phyloP scores from a whole-genome alignment of 1,140 invertebrate genomes.

The Sycophaga agraensis region DNA sequence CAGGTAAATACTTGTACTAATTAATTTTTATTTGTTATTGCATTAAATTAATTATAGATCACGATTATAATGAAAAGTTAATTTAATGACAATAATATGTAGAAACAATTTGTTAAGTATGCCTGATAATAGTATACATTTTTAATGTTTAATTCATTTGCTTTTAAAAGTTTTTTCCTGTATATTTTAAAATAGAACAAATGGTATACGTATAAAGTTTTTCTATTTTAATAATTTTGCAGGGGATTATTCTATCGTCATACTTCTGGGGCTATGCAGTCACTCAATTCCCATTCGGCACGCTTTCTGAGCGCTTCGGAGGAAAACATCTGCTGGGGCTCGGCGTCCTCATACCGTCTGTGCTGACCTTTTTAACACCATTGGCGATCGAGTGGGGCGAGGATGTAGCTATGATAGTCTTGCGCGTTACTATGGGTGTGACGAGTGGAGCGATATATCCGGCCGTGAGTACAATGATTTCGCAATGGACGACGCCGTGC shows the following conservation, averaged over 20 bases:
- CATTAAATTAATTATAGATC: too few relatives aligned
- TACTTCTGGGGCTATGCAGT: constrained; percentile 65
- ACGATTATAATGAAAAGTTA: too few relatives aligned
- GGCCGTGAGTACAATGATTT: constrained; percentile 56
- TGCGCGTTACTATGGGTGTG: constrained; percentile 55
- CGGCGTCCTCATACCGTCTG: constrained; percentile 51
- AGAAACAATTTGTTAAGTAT: too few relatives aligned
- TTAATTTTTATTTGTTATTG: too few relatives aligned
- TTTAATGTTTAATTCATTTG: too few relatives aligned
- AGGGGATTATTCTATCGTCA: constrained; percentile 58
- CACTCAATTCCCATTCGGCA: constrained; percentile 64
- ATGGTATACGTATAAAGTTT: not conserved
- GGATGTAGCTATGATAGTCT: constrained; percentile 37
- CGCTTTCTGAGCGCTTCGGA: constrained; percentile 60
- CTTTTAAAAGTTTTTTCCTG: too few relatives aligned
- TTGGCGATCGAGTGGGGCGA: constrained; percentile 31
- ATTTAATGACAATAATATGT: too few relatives aligned
- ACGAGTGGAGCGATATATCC: constrained; percentile 49
- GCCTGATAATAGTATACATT: too few relatives aligned
- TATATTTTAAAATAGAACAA: too few relatives aligned
- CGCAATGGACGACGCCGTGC: constrained; percentile 42
- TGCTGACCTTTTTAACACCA: constrained; percentile 57
- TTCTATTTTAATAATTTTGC: constrained; percentile 24
- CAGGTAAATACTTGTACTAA: too few relatives aligned
- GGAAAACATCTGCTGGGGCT: constrained; percentile 61